Evolutionary conservation across 23 tunicate species (phyloP), one percentile per base, ranked within the genome.

Genomic region (Clavelina lepadiformis): DNA sequence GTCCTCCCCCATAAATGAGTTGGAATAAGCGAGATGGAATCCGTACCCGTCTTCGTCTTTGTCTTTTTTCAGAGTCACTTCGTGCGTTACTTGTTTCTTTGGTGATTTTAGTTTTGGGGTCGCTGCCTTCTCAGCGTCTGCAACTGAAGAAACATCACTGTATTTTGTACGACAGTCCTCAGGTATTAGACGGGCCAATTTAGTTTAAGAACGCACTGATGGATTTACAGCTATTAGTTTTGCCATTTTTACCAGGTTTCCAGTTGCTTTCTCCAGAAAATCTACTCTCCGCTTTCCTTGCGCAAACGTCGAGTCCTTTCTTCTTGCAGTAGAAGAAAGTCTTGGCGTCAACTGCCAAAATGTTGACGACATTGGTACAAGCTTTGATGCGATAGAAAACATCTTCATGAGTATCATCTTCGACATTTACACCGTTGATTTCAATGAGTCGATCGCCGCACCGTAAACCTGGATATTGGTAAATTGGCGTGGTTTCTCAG

Each of bases 361-460:
- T 33, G 6, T 83, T 86, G 2, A 86, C 91, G n/a, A 65, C 72
- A 41, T 86, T 86, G 21, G 56, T 53, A 56, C 99, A 76, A 6
- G 99, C 95, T 54, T 81, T 81, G 59, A 89, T 73, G 32, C 97
- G 67, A 56, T 89, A 77, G 60, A 89, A 89, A 1, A 94, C 91
- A 35, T 94, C 95, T 65, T 94, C 91, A 33, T 80, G 83, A 5
- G 86, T 80, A 2, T 94, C 91, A 18, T 61, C 51, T 69, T 86
- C 99, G 22, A 94, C 71, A 68, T 94, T 86, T 1, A 80, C 77
- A n/a, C 85, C 85, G 54, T 94, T 94, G 6, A 94, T 76, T 64
- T 94, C 95, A 57, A 94, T 75, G 21, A 94, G 71, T 29, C 99
- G 64, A 44, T 94, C 99, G 2, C 99, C 99, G 2, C 79, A 25